Evolutionary conservation across 2,797 vertebrate genomes (phyloP).

Genomic region (Mormyrops boulengeri): DNA sequence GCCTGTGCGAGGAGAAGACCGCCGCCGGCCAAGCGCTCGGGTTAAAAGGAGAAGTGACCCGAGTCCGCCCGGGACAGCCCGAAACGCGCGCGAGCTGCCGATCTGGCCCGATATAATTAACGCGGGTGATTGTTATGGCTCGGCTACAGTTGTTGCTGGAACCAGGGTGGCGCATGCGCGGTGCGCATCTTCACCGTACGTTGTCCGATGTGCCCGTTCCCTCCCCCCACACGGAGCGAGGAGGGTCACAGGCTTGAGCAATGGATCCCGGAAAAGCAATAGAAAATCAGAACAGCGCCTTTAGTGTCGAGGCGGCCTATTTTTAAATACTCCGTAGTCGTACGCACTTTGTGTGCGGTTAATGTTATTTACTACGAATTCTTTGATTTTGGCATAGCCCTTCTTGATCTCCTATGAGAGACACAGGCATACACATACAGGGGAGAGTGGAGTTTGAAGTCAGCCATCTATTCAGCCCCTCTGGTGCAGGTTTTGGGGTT

Average conservation of each 20-base stretch:
- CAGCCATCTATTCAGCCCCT: not conserved
- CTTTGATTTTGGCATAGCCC: not conserved
- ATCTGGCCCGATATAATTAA: slow-evolving; percentile 20
- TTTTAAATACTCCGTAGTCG: not conserved
- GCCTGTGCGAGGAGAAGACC: not conserved
- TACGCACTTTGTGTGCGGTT: not conserved
- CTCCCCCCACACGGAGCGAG: slow-evolving; percentile 16
- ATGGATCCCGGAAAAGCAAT: slow-evolving; percentile 10
- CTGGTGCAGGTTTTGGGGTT: not conserved
- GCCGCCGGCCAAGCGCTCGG: not conserved
- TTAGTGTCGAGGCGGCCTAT: not conserved
- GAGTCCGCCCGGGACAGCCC: not conserved
- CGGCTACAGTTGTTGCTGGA: slow-evolving; percentile 23
- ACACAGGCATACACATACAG: not conserved
- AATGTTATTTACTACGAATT: not conserved
- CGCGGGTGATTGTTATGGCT: slow-evolving; percentile 26
- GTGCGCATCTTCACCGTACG: not conserved
- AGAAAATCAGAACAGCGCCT: slow-evolving; percentile 9
- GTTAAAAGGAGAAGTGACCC: not conserved
- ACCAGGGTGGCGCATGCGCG: slow-evolving; percentile 15
- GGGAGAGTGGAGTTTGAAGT: not conserved
- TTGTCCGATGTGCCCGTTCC: slow-evolving; percentile 5
- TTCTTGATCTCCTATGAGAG: not conserved
- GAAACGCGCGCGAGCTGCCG: not conserved
- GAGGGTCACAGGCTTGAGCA: slow-evolving; percentile 17